Evolutionary conservation across 2,888 invertebrate genomes (phyloP), one percentile per base, ranked within the genome.

Genomic region (Acrocera orbiculus): DNA sequence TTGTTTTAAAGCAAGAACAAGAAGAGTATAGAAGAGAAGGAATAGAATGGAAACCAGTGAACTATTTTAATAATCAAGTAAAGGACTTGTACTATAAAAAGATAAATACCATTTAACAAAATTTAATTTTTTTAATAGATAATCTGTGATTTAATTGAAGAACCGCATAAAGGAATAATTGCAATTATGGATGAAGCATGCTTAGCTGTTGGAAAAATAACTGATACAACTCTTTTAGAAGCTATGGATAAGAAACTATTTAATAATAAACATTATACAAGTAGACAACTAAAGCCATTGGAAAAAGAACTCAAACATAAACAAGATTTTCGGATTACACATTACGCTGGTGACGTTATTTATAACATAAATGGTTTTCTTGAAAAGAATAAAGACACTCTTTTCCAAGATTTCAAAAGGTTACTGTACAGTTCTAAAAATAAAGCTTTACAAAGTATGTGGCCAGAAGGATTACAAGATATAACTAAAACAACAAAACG

Each of bases 141-240:
- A 37, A 95, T 96, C 56, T 95, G 93, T 61, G 90, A 93, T 54
- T 67, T 98, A 39, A 86, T 96, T 10, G 96, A 98, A 58, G 78
- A 85, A 38, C 80, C 80, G 10, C 92, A 92, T 55, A 82, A 80
- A 57, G 96, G 95, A 39, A 73, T 89, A 40, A 70, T 83, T 42
- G 79, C 95, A 37, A 86, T 95, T 45, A 76, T 96, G 72, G 96
- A 98, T 54, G 96, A 96, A 61, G 95, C 95, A 5, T 95, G 93
- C 48, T 72, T 93, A 29, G 92, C 81, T 47, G 93, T 95, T 16
- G 95, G 95, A 38, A 87, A 85, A 64, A 80, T 89, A 11, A 82
- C 70, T 2, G 76, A 77, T 52, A 64, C 80, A 65, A 78, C 89
- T 56, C 68, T 95, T 34, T 64, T 96, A 16, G 85, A 87, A 45